phyloP scores from a whole-genome alignment of 2,113 vertebrate species.

The Noctilio leporinus region DNA sequence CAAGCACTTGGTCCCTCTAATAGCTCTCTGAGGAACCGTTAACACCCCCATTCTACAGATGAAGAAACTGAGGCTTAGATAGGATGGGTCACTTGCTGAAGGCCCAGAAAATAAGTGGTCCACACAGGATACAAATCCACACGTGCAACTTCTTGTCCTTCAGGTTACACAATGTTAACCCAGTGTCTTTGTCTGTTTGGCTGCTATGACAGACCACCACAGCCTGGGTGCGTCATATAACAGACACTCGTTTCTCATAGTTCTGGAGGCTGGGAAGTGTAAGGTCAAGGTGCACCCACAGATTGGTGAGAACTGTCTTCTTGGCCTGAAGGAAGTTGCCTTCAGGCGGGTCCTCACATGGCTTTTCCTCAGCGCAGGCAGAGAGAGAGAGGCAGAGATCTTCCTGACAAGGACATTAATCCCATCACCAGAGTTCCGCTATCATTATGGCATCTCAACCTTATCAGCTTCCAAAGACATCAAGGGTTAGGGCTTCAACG shows the following conservation, averaged over 20 bases:
- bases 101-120: neutral
- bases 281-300: neutral
- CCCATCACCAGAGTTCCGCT: neutral
- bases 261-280: neutral
- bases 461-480: neutral
- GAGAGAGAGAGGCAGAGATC: neutral
- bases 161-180: accelerated
- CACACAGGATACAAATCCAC: neutral
- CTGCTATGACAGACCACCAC: neutral
- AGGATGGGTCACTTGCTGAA: neutral
- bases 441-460: neutral
- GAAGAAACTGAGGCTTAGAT: neutral
- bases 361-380: neutral
- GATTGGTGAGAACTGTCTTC: neutral
- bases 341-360: neutral
- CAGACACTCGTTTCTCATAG: neutral
- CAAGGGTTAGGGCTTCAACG: neutral
- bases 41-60: neutral
- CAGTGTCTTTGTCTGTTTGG: neutral
- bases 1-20: neutral
- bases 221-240: neutral
- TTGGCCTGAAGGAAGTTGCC: neutral
- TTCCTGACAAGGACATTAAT: neutral
- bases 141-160: accelerated
- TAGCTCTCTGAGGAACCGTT: accelerated